These are phyloP conservation scores for Hirtodrosophila histrioides DNA, from an alignment of 2,888 invertebrate genomes.

Conservation along the genomic window DNA sequence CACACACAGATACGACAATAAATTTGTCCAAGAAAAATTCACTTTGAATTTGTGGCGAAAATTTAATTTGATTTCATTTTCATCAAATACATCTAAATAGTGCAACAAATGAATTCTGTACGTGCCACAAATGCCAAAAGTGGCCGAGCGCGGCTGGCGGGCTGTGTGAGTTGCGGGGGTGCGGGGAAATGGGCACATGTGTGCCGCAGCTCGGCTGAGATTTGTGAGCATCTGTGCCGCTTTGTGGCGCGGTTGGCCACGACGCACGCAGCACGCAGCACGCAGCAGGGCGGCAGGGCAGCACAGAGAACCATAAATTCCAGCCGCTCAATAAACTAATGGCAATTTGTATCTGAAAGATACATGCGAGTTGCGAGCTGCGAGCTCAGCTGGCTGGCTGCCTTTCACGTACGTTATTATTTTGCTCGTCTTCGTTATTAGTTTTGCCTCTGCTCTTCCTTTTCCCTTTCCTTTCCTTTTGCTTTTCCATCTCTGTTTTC, in stretches of 20 bases:
- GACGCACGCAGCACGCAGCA: conserved; percentile 41
- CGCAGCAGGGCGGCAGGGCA: conserved; percentile 32
- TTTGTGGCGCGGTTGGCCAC: conserved; percentile 64
- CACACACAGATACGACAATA: background rate
- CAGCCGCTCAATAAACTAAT: conserved; percentile 76
- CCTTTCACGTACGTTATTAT: conserved; percentile 58
- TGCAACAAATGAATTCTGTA: conserved; percentile 78
- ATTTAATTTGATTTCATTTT: conserved; percentile 78
- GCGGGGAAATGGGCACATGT: conserved; percentile 33
- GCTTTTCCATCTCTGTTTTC: conserved; percentile 13
- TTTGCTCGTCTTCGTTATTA: too few relatives aligned
- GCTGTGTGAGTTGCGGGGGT: background rate
- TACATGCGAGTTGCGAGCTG: conserved; percentile 37
- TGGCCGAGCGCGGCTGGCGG: background rate
- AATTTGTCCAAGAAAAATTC: conserved; percentile 40
- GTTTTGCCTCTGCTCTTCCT: background rate
- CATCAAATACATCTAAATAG: conserved; percentile 71
- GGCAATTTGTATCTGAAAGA: conserved; percentile 75
- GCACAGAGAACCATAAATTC: conserved; percentile 68
- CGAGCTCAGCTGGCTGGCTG: conserved; percentile 8
- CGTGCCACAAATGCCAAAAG: conserved; percentile 74
- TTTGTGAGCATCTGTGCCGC: conserved; percentile 67
- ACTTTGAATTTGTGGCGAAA: conserved; percentile 74
- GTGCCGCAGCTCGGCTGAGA: conserved; percentile 47
- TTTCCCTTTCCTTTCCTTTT: conserved; percentile 8